Evolutionary conservation across 2,888 invertebrate species (phyloP).

Genomic region (Lithophane socia): DNA sequence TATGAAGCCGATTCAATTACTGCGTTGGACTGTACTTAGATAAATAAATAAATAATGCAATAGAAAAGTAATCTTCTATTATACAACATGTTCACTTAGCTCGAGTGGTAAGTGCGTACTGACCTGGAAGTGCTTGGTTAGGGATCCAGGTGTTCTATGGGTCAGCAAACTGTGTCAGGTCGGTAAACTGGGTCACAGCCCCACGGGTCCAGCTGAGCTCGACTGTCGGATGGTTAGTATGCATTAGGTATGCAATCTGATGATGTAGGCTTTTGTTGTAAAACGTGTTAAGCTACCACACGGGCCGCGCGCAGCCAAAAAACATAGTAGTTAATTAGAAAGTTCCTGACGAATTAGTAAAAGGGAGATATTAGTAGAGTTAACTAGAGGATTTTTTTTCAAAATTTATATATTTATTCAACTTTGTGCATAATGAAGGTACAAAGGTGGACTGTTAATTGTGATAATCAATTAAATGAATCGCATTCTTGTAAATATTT

Average conservation of each 20-base stretch:
- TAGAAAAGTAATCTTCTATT: constrained; percentile 22
- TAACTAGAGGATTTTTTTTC: neutral
- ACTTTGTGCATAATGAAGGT: neutral
- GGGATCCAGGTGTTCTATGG: constrained; percentile 67
- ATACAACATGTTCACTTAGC: constrained; percentile 22
- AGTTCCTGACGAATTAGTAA: too few relatives aligned
- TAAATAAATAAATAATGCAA: neutral
- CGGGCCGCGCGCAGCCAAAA: too few relatives aligned
- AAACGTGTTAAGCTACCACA: too few relatives aligned
- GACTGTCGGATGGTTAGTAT: constrained; percentile 18
- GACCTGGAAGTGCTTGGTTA: constrained; percentile 54
- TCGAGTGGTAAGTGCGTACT: constrained; percentile 31
- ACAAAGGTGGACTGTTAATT: too few relatives aligned
- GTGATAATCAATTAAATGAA: neutral
- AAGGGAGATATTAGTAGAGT: neutral
- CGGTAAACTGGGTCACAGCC: constrained; percentile 71
- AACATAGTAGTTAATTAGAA: too few relatives aligned
- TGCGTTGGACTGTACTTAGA: neutral
- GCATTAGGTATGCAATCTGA: constrained; percentile 44
- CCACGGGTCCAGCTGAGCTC: constrained; percentile 41
- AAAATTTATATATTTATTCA: neutral
- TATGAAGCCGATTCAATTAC: constrained; percentile 13
- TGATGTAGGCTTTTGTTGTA: neutral
- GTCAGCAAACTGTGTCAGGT: constrained; percentile 72
- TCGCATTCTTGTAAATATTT: neutral